Percentiles rank a stretch among this genome's conserved stretches.
phyloP scores from a whole-genome alignment of 2,888 invertebrate genomes.

The Cartodere bifasciata region DNA sequence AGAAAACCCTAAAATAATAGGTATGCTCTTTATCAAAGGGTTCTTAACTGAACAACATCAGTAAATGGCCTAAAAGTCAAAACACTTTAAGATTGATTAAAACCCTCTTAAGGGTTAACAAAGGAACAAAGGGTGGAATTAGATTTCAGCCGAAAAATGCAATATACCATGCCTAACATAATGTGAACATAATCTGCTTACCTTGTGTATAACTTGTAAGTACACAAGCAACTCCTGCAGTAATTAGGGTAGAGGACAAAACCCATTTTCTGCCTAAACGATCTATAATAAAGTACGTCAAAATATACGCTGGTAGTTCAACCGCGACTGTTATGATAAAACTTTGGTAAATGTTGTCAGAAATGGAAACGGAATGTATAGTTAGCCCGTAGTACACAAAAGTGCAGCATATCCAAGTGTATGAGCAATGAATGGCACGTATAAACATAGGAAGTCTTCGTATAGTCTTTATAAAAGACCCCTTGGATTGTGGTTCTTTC shows the following conservation, averaged over 20 bases:
- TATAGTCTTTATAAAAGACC: slow-evolving; percentile 34
- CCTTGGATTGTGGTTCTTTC: no score
- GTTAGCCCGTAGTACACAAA: slow-evolving; percentile 69
- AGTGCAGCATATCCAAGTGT: slow-evolving; percentile 64
- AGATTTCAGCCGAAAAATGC: no score
- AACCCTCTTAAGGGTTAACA: no score
- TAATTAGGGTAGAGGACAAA: slow-evolving; percentile 45
- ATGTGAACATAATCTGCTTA: no score
- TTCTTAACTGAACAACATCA: no score
- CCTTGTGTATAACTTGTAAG: slow-evolving; percentile 20
- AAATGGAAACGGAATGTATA: slow-evolving; percentile 58
- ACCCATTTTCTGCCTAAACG: slow-evolving; percentile 49
- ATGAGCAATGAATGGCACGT: slow-evolving; percentile 49
- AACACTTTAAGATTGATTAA: no score
- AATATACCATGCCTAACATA: no score
- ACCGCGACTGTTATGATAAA: slow-evolving; percentile 51
- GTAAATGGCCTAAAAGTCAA: no score
- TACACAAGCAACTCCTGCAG: slow-evolving; percentile 46
- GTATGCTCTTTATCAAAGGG: no score
- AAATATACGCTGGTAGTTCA: slow-evolving; percentile 58
- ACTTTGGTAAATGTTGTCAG: slow-evolving; percentile 61
- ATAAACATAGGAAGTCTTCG: slow-evolving; percentile 40
- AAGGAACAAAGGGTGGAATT: no score
- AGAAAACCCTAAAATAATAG: no score
- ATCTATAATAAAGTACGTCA: slow-evolving; percentile 49